Base-by-base conservation (phyloP, 2,113 vertebrate genomes). In the Carettochelys insculpta region DNA sequence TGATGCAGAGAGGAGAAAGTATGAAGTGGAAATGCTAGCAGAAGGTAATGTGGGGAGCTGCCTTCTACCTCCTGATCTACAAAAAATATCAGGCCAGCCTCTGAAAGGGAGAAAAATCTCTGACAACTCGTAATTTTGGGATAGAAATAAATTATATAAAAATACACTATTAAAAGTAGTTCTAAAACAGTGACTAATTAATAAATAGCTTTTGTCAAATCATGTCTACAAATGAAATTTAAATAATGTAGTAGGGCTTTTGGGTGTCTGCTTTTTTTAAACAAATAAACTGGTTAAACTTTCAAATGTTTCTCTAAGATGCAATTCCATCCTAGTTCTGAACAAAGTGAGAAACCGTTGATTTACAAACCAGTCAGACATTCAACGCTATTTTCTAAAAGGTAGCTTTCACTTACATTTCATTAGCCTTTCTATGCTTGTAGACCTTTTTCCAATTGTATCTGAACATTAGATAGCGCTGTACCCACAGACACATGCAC, bases 151-250 rank as follows among this genome's bases (percentile, higher is more conserved):
- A 87, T 91, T 94, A 96, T 95, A 50, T 80, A 41, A 96, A 94
- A 56, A 93, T 82, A 52, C 50, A 91, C 88, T 97, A 96, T 89
- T 91, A 96, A 95, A 96, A 96, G 90, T 81, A 95, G 80, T 96
- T 97, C 85, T 43, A 61, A 80, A 52, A 94, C 75, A 96, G 43
- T 90, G 58, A 96, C 45, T 93, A 94, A 96, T 96, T 97, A 96
- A 95, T 88, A 94, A 94, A 83, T 47, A 95, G 41, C 94, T 97
- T 96, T 96, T 77, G 51, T 96, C 91, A 95, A 97, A 94, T 96
- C 94, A 81, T 93, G 92, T 94, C 94, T 96, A 82, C 5, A 97
- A 97, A 95, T 97, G 94, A 95, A 94, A 89, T 96, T 95, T 97
- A 95, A 96, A 95, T 97, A 94, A 90, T 0, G 0, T 78, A 86